Evolutionary conservation across 2,113 vertebrate genomes (phyloP).

Genomic region (Oxyruncus cristatus): DNA sequence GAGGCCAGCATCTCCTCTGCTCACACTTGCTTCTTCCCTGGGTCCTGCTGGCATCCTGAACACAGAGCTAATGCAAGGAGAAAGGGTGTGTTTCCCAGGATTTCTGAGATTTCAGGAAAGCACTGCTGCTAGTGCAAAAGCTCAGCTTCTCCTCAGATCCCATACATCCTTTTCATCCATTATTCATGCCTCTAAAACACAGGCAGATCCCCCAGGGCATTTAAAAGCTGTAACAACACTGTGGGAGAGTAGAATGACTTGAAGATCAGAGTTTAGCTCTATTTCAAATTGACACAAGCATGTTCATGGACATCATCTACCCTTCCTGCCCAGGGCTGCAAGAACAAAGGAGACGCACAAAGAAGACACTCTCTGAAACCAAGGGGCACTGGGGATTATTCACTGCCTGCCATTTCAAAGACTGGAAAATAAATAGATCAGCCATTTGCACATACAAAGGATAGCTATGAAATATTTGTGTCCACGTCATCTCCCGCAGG

Average conservation of each 20-base stretch:
- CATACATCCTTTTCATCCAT: conserved; percentile 16
- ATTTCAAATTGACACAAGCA: conserved; percentile 5
- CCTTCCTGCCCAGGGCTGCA: not conserved
- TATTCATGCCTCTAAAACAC: not conserved
- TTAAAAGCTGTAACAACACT: not conserved
- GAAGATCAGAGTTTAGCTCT: not conserved
- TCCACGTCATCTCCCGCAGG: not conserved
- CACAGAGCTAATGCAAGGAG: not conserved
- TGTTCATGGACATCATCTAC: not conserved
- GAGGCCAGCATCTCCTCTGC: not conserved
- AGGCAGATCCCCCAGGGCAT: not conserved
- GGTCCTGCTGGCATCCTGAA: not conserved
- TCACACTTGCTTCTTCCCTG: not conserved
- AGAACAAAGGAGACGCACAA: conserved; percentile 27
- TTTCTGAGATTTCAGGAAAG: not conserved
- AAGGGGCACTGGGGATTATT: not conserved
- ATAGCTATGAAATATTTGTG: not conserved
- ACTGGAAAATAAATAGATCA: not conserved
- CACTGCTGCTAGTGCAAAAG: not conserved
- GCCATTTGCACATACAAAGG: not conserved
- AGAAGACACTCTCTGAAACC: not conserved
- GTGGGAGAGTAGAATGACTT: not conserved
- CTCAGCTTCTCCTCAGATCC: not conserved
- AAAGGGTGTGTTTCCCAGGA: not conserved
- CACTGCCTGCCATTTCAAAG: conserved; percentile 3